Base-by-base conservation (phyloP, 30 jellyfish, hydroid and myxozoan genomes). In the Mastigias papua region DNA sequence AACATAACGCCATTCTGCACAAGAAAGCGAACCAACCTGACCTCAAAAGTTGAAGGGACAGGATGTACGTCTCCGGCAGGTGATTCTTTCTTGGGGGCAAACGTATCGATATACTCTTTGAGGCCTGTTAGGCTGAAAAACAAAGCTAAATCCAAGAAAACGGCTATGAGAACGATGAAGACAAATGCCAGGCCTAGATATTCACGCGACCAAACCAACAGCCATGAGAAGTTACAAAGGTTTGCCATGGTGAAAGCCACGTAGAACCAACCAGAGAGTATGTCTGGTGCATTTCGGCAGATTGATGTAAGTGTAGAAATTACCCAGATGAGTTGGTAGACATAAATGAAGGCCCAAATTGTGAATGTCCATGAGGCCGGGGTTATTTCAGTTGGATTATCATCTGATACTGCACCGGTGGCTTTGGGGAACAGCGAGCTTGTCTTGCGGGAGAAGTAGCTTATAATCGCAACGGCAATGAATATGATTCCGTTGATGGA, bases 291-390 rank as follows among this genome's bases (percentile, higher is more conserved):
- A 33, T 72, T 73, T 49, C 90, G 50, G 88, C 98, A 91, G 62
- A 61, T 25, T 34, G 86, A 49, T 20, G 98, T 54, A 21, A 92
- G 76, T 49, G 91, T 69, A 87, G 86, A 92, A 26, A 92, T 64
- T 76, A 92, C 68, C 98, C 96, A 86, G 19, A 74, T 64, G 0
- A 68, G 60, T 62, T 92, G 98, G 74, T 32, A 92, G 60, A 81
- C 26, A 83, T 70, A 86, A 48, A 92, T 86, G 74, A 92, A 65
- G 48, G 87, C 94, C 98, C 98, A 92, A 49, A 92, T 80, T 27
- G 88, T 37, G 88, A 92, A 86, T 7, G 98, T 92, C 28, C 93
- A 79, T 0, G 86, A 67, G 10, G 89, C 94, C 2, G 98, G 98
- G 16, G 93, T 81, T 50, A 92, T 61, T 33, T 69, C 88, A 25